phyloP scores from a whole-genome alignment of 92 coral and sea anemone species.

The Ricordea florida region DNA sequence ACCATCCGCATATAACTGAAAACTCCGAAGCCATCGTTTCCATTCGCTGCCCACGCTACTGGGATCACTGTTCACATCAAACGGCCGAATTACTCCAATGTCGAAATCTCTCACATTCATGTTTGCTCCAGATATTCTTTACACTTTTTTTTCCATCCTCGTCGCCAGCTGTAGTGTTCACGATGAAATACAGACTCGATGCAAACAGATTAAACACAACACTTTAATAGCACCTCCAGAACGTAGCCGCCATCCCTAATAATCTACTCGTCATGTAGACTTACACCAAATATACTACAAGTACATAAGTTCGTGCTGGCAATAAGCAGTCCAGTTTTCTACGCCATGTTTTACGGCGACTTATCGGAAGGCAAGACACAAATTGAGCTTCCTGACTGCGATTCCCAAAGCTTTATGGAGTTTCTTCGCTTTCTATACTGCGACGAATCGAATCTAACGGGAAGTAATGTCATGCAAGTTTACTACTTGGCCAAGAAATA shows the following conservation, averaged over 20 bases:
- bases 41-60: slow-evolving; percentile 55
- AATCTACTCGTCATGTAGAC: no score
- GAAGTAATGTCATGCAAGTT: slow-evolving; percentile 48
- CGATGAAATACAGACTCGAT: slow-evolving; percentile 31
- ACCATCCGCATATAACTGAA: slow-evolving; percentile 67
- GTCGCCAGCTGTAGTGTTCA: slow-evolving; percentile 42
- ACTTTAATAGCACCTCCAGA: no score
- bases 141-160: slow-evolving; percentile 16
- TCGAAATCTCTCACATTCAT: slow-evolving; percentile 6
- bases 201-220: no score
- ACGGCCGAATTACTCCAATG: slow-evolving; percentile 50
- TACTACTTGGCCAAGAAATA: slow-evolving; percentile 73
- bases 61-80: slow-evolving; percentile 56
- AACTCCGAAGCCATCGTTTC: slow-evolving; percentile 59
- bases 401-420: slow-evolving; percentile 55
- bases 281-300: no score
- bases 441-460: slow-evolving; percentile 58
- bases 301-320: slow-evolving; percentile 69
- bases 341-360: slow-evolving; percentile 72
- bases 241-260: no score
- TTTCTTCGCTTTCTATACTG: slow-evolving; percentile 63
- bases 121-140: neutral
- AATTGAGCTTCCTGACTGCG: slow-evolving; percentile 70
- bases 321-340: slow-evolving; percentile 71
- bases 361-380: slow-evolving; percentile 46